phyloP scores from a whole-genome alignment of 2,888 invertebrate species.

The Eubasilissa splendida region DNA sequence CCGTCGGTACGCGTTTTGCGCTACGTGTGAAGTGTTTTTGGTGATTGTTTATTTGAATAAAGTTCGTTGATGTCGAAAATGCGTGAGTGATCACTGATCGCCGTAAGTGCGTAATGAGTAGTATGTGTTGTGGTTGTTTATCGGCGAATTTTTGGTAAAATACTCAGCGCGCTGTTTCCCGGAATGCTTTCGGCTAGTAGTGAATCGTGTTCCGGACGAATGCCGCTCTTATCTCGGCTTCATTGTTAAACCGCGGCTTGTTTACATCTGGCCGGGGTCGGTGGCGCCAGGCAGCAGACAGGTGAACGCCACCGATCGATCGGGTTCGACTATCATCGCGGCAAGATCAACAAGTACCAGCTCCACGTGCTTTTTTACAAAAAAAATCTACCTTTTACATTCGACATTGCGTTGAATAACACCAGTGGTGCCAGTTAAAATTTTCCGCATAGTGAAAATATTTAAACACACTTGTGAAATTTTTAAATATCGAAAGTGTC shows the following conservation, averaged over 20 bases:
- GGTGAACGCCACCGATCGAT: slow-evolving; percentile 56
- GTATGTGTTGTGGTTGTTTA: slow-evolving; percentile 40
- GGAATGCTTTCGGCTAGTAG: background rate
- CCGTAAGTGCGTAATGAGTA: slow-evolving; percentile 36
- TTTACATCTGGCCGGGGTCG: slow-evolving; percentile 43
- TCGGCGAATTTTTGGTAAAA: slow-evolving; percentile 6
- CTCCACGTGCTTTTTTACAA: slow-evolving; percentile 48
- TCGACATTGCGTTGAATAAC: too few relatives aligned
- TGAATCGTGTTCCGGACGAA: background rate
- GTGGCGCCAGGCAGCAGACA: slow-evolving; percentile 52
- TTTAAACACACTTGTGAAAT: too few relatives aligned
- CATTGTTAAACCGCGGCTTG: slow-evolving; percentile 35
- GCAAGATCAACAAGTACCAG: slow-evolving; percentile 51
- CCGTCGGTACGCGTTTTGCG: slow-evolving; percentile 8
- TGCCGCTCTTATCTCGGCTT: slow-evolving; percentile 25
- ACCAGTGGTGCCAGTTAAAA: background rate
- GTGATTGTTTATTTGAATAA: slow-evolving; percentile 46
- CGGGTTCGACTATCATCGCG: slow-evolving; percentile 47
- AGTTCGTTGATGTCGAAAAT: slow-evolving; percentile 56
- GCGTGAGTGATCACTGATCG: slow-evolving; percentile 29
- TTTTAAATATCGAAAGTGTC: too few relatives aligned
- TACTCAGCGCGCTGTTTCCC: background rate
- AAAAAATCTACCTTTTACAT: too few relatives aligned
- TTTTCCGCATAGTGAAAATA: background rate
- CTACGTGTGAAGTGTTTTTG: slow-evolving; percentile 39